Conservation (phyloP, 2,888 invertebrate genomes). For the Mechanitis mazaeus region DNA sequence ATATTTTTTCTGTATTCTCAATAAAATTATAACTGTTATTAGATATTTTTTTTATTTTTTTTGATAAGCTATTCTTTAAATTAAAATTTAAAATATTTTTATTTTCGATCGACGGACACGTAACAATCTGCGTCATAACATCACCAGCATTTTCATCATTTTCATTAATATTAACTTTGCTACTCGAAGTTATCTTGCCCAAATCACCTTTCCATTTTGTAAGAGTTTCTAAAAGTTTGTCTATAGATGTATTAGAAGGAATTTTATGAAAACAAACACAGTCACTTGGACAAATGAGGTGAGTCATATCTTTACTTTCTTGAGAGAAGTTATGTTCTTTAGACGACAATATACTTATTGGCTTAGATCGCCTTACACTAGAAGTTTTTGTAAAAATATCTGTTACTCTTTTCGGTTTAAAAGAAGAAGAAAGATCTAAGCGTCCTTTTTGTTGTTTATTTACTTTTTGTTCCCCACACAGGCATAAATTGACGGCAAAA, state of each 20-base stretch:
- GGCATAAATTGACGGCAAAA: constrained; percentile 59
- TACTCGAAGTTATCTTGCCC: constrained; percentile 1
- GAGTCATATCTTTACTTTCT: constrained; percentile 17
- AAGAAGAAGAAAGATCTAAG: constrained; percentile 13
- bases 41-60: not conserved
- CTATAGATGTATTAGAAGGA: constrained; percentile 60
- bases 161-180: constrained; percentile 21
- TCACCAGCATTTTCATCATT: constrained; percentile 15
- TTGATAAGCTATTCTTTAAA: not conserved
- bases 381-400: constrained; percentile 31
- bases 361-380: constrained; percentile 41
- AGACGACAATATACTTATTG: constrained; percentile 32
- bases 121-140: not conserved
- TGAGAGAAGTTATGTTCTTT: constrained; percentile 29
- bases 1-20: not conserved
- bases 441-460: constrained; percentile 27
- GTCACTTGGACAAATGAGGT: constrained; percentile 39
- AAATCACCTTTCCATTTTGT: constrained; percentile 28
- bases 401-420: constrained; percentile 33
- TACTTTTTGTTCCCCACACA: constrained; percentile 44
- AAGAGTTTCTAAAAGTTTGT: constrained; percentile 51
- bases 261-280: constrained; percentile 56
- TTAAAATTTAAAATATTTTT: not conserved
- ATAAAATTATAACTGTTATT: not conserved
- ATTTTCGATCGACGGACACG: not conserved